phyloP scores from a whole-genome alignment of 2,888 invertebrate species.

The Malachius bipustulatus region DNA sequence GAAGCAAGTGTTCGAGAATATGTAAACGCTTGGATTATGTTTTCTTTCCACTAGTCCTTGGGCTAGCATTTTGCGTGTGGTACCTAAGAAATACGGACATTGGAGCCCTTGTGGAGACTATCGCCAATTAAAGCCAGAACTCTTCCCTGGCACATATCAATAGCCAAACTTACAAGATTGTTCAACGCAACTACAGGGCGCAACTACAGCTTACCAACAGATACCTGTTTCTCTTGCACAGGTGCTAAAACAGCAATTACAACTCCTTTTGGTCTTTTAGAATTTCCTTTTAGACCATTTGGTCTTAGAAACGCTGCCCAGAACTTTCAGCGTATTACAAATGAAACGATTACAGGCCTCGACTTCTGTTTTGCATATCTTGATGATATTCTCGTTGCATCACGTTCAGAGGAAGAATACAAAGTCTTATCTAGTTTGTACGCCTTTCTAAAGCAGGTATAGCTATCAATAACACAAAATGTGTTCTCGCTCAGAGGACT shows the following conservation, averaged over 20 bases:
- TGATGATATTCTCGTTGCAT: background rate
- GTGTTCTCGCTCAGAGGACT: background rate
- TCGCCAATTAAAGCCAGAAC: conserved; percentile 23
- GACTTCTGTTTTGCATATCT: conserved; percentile 3
- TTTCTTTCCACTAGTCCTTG: conserved; percentile 3
- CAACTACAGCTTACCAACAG: conserved; percentile 15
- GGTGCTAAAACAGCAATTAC: conserved; percentile 5
- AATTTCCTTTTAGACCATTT: conserved; percentile 8
- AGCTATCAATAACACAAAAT: background rate
- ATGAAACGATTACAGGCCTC: background rate
- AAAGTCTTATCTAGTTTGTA: background rate
- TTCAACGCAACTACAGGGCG: background rate
- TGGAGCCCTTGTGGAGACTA: conserved; percentile 32
- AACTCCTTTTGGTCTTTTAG: conserved; percentile 8
- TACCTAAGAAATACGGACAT: conserved; percentile 18
- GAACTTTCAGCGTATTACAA: conserved; percentile 6
- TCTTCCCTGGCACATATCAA: conserved; percentile 29
- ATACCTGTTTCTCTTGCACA: conserved; percentile 5
- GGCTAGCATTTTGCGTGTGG: conserved; percentile 18
- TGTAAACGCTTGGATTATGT: background rate
- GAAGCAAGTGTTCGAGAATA: conserved; percentile 4
- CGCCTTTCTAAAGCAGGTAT: background rate
- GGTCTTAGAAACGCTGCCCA: conserved; percentile 8
- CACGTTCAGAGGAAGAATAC: background rate
- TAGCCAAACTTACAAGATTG: conserved; percentile 10